Percentiles rank a stretch among this genome's conserved stretches.
phyloP scores from a whole-genome alignment of 2,888 invertebrate genomes.

The Amblyteles armatorius region DNA sequence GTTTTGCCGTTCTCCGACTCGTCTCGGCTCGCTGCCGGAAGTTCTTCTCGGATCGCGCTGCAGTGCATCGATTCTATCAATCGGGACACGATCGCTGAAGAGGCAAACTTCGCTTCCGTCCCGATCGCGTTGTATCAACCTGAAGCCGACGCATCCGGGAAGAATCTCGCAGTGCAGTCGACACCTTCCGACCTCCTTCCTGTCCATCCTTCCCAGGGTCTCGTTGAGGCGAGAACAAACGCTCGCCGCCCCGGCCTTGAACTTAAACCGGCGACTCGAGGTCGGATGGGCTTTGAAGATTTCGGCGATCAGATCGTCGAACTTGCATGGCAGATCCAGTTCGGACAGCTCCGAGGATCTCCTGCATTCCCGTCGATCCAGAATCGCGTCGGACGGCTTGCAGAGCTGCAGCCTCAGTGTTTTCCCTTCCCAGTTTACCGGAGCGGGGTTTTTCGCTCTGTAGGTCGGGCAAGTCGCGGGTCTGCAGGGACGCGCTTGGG shows the following conservation, averaged over 20 bases:
- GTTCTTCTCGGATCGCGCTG: conserved; percentile 23
- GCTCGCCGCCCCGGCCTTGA: conserved; percentile 53
- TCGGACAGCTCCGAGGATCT: conserved; percentile 33
- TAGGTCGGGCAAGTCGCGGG: conserved; percentile 46
- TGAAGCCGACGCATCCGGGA: conserved; percentile 70
- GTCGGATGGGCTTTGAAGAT: conserved; percentile 70
- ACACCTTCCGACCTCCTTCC: conserved; percentile 65
- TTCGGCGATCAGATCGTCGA: conserved; percentile 65
- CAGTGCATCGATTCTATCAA: conserved; percentile 61
- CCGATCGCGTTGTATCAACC: conserved; percentile 62
- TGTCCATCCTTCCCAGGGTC: conserved; percentile 62
- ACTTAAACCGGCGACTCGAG: conserved; percentile 49
- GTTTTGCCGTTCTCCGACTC: conserved; percentile 24
- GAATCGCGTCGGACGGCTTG: background rate
- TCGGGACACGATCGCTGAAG: conserved; percentile 71
- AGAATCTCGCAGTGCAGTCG: conserved; percentile 72
- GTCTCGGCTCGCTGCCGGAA: conserved; percentile 4
- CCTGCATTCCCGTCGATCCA: background rate
- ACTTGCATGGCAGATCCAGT: conserved; percentile 71
- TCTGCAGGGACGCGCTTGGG: conserved; percentile 35
- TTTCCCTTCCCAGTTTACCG: conserved; percentile 62
- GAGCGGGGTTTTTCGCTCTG: conserved; percentile 32
- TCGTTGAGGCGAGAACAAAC: conserved; percentile 66
- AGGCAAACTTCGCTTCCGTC: conserved; percentile 64
- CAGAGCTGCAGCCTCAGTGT: conserved; percentile 33